Evolutionary conservation across 2,113 vertebrate species (phyloP), one percentile per base, ranked within the genome.

Genomic region (Bungarus multicinctus): DNA sequence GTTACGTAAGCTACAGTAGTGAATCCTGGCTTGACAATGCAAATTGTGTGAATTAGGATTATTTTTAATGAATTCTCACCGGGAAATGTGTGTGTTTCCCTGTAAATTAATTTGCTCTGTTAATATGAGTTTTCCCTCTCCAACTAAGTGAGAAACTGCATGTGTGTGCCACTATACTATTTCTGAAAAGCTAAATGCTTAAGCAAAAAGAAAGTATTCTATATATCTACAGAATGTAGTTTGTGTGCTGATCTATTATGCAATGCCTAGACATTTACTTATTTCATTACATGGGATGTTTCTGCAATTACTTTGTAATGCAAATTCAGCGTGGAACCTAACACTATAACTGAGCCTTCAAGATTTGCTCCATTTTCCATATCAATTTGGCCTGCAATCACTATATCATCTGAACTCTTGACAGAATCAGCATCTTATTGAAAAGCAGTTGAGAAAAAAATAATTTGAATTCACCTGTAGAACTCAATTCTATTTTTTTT

Each of bases 1-100:
- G 92, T 93, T 91, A 55, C 39, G 92, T 91, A 85, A 92, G 1
- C 30, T 94, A 45, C 50, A 94, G 88, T 96, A 81, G 22, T 96
- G 43, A 91, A 93, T 94, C 85, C 2, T 7, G 8, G 2, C 60
- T 94, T 8, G 90, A 50, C 22, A 91, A 93, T 50, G 20, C 47
- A 52, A 54, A 89, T 92, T 47, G 60, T 89, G 81, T 85, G 55
- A 74, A 88, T 55, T 85, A 57, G 52, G 25, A 85, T 92, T 85
- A 89, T 85, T 92, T 92, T 92, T 30, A 58, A 89, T n/a, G 30
- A 43, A 47, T 85, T 89, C 43, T 85, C 74, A 93, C 54, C 12
- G 14, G 91, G 53, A 86, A 30, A n/a, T 85, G 54, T 53, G 23
- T 74, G 10, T 89, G 22, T 25, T 58, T 60, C 88, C 20, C 60